Percentiles rank a stretch among this genome's conserved stretches.
Conservation (phyloP, 2,113 vertebrate genomes). For the Carlito syrichta region DNA sequence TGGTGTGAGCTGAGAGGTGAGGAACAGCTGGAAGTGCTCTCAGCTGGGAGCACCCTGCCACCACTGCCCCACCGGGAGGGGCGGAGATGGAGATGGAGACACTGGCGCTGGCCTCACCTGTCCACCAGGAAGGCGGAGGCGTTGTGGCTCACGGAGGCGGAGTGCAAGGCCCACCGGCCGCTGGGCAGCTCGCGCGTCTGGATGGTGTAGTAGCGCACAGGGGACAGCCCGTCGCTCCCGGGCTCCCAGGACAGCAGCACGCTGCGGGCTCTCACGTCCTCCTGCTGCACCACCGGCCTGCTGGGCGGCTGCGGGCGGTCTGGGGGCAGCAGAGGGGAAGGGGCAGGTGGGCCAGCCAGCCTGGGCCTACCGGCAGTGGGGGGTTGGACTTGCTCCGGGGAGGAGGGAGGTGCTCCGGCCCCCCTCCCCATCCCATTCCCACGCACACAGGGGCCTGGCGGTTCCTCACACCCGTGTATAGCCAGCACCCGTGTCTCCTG, state of each 20-base stretch:
- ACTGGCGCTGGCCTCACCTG: constrained; percentile 80
- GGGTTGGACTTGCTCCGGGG: neutral
- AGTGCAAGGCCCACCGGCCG: constrained; percentile 90
- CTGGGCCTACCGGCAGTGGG: fast-evolving
- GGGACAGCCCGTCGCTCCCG: constrained; percentile 96
- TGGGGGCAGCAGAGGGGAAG: constrained; percentile 64
- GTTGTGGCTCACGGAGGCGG: constrained; percentile 90
- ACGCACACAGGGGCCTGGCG: fast-evolving
- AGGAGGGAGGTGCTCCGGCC: neutral
- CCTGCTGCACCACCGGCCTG: constrained; percentile 86
- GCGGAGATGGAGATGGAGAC: fast-evolving
- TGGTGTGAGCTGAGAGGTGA: fast-evolving
- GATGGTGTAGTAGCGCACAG: constrained; percentile 95
- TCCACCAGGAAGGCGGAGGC: constrained; percentile 89
- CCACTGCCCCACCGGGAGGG: fast-evolving
- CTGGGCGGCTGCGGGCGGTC: constrained; percentile 93
- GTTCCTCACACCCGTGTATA: neutral
- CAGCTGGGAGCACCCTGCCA: too few species aligned
- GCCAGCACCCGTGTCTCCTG: neutral
- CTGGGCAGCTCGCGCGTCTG: constrained; percentile 93
- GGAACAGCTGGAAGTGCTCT: neutral
- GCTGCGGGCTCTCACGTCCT: constrained; percentile 85
- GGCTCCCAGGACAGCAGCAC: constrained; percentile 97
- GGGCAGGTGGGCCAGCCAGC: fast-evolving
- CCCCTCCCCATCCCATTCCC: fast-evolving